Conservation (phyloP, 1,140 invertebrate species). For the Bombus superbus region DNA sequence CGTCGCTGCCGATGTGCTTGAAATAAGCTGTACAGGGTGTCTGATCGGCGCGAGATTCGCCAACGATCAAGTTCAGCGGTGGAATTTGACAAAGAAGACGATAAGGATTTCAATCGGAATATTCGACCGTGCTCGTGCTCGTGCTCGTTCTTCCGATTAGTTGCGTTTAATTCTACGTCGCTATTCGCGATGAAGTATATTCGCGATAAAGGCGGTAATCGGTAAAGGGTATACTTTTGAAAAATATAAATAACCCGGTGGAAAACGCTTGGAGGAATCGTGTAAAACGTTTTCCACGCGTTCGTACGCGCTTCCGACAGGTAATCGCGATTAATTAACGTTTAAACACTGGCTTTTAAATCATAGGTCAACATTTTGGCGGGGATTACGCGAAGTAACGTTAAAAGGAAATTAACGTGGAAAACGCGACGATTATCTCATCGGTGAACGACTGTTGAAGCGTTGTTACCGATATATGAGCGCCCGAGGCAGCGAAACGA, state of each 20-base stretch:
- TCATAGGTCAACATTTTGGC: not conserved
- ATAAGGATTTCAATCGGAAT: too few species aligned
- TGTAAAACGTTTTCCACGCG: not conserved
- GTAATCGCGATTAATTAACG: not conserved
- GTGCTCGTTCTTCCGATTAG: too few species aligned
- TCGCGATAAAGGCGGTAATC: too few species aligned
- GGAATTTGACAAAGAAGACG: too few species aligned
- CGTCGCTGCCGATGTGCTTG: not conserved
- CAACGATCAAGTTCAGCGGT: too few species aligned
- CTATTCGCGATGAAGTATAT: too few species aligned
- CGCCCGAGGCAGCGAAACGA: not conserved
- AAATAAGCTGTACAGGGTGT: not conserved
- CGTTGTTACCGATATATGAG: not conserved
- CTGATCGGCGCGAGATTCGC: too few species aligned
- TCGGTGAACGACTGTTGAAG: not conserved
- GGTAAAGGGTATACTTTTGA: too few species aligned
- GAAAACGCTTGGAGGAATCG: too few species aligned
- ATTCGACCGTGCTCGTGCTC: too few species aligned
- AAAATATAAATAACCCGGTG: too few species aligned
- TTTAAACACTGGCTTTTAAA: not conserved
- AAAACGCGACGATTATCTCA: not conserved
- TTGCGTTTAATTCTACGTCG: too few species aligned
- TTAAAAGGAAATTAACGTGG: not conserved
- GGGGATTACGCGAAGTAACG: not conserved
- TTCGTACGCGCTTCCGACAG: not conserved